Base-by-base conservation (phyloP, 2,113 vertebrate genomes). In the Tragelaphus imberbis region DNA sequence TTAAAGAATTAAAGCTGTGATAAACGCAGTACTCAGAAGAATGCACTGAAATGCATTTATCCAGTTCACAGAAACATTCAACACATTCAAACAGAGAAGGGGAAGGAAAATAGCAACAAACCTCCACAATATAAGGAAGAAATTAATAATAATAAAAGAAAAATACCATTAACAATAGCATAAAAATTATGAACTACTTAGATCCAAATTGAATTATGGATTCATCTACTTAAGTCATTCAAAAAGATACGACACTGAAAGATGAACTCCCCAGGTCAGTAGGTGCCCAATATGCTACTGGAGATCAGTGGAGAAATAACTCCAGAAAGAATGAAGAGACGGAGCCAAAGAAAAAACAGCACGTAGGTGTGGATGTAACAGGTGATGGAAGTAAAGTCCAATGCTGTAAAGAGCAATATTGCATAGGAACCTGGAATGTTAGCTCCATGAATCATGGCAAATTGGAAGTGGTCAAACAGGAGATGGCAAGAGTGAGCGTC, bases 1-100 rank as follows among this genome's bases (percentile, higher is more conserved):
- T 94, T 91, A 92, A 88, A 85, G 79, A 91, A 85, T 89, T 92
- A 55, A 87, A 51, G 28, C 84, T 63, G 71, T 94, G 68, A 61
- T 88, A 80, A 89, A 95, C 49, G 56, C 81, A 77, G 17, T 47
- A 77, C 49, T 77, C 55, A 88, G 19, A 86, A 71, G 61, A 82
- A 96, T 40, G 82, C 84, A 10, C 21, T 55, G 87, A 71, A 92
- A 40, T 44, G 33, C 28, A 87, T 86, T 75, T 44, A 90, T 51
- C 17, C 40, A 77, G 47, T 90, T 96, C 86, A 40, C 27, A 86
- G 80, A 95, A 95, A 88, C 61, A 82, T 27, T 77, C 6, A 92
- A 90, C 89, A 58, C 47, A 86, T 56, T 40, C 13, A 65, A 89
- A 94, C n/a, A 63, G 28, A 94, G 40, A 77, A 51, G 15, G 68